Conservation (phyloP, 2,113 vertebrate species). For the Camelus dromedarius region DNA sequence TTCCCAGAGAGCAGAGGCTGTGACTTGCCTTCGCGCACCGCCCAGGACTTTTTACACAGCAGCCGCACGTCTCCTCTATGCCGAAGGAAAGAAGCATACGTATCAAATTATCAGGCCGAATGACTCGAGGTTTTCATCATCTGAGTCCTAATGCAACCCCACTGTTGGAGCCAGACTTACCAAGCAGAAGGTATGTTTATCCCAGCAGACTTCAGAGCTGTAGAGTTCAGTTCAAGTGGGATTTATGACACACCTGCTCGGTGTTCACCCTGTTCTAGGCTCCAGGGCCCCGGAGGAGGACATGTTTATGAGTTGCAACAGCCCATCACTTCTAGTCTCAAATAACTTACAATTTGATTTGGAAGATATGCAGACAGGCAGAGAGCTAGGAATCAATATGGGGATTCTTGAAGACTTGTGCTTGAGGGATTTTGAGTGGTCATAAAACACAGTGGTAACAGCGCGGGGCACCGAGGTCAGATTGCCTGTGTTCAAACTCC, state of each 20-base stretch:
- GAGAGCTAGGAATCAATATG: not conserved
- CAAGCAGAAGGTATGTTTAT: conserved; percentile 17
- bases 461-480: not conserved
- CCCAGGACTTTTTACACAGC: not conserved
- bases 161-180: not conserved
- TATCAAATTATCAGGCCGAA: not conserved
- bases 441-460: conserved; percentile 25
- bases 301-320: not conserved
- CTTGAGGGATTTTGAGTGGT: conserved; percentile 37
- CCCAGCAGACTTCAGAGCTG: not conserved
- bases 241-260: not conserved
- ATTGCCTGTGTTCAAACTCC: not conserved
- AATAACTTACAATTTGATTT: conserved; percentile 30
- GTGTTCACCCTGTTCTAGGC: not conserved
- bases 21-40: accelerated
- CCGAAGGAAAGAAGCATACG: not conserved
- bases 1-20: not conserved
- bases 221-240: conserved; percentile 23
- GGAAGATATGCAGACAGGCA: not conserved
- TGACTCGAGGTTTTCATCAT: not conserved
- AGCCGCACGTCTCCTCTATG: accelerated
- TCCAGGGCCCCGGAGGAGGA: not conserved
- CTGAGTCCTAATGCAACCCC: not conserved
- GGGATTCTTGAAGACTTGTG: not conserved
- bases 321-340: not conserved